These are phyloP conservation scores for Pseudonaja textilis DNA, from an alignment of 2,113 vertebrate species.

Conservation along the genomic window DNA sequence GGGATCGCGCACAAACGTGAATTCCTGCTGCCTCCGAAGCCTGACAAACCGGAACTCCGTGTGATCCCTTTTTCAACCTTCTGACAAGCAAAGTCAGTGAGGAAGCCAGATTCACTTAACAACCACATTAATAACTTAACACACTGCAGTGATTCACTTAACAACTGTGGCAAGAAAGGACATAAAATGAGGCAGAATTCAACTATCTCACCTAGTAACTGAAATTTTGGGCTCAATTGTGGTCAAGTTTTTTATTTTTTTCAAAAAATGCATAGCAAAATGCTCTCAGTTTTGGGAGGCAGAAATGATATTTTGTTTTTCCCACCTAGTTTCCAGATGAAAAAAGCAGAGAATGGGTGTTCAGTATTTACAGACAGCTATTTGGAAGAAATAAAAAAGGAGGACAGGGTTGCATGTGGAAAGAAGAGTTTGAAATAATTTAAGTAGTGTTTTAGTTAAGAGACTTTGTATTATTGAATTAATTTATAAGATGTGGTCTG, in stretches of 20 bases:
- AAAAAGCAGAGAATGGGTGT: background rate
- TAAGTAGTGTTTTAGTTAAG: background rate
- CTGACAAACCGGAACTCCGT: no score
- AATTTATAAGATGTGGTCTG: background rate
- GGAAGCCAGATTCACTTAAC: background rate
- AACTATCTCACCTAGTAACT: background rate
- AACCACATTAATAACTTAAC: background rate
- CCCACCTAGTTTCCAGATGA: background rate
- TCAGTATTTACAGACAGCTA: background rate
- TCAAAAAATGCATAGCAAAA: background rate
- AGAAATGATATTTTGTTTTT: background rate
- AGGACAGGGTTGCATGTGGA: background rate
- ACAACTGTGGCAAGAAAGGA: background rate
- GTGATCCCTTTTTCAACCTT: background rate
- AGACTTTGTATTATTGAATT: background rate
- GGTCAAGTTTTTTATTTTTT: background rate
- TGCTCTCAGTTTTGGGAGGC: background rate
- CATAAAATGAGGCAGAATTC: background rate
- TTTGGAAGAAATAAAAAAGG: background rate
- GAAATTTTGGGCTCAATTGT: background rate
- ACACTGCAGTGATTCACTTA: background rate
- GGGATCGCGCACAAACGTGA: no score
- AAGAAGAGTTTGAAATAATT: background rate
- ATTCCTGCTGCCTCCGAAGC: no score
- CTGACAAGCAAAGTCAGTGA: background rate